phyloP scores from a whole-genome alignment of 2,113 vertebrate species.

The Tragelaphus imberbis region DNA sequence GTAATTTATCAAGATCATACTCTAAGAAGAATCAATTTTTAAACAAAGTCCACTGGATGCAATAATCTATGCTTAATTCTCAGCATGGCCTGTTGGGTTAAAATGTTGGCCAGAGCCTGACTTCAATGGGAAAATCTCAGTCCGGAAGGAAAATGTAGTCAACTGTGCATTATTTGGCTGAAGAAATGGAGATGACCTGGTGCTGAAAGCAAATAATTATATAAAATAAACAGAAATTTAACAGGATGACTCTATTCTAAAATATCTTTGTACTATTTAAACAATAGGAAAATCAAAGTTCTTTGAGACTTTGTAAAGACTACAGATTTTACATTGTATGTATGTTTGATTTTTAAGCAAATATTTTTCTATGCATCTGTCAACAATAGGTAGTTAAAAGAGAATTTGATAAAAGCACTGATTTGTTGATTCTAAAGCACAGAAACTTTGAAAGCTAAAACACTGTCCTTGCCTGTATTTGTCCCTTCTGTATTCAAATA shows the following conservation, averaged over 20 bases:
- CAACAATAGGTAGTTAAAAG: background rate
- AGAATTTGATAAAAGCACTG: background rate
- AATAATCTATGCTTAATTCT: background rate
- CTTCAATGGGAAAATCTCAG: background rate
- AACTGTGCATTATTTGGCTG: background rate
- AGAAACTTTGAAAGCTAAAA: background rate
- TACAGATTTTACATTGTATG: background rate
- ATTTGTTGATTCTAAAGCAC: background rate
- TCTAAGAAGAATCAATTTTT: background rate
- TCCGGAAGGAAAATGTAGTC: background rate
- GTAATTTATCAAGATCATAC: background rate
- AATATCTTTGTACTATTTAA: background rate
- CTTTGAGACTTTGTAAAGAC: background rate
- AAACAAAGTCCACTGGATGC: background rate
- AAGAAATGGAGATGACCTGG: background rate
- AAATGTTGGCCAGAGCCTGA: background rate
- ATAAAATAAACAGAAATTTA: background rate
- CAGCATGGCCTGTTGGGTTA: background rate
- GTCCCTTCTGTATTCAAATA: background rate
- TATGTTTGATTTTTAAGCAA: constrained; percentile 31
- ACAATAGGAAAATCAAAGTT: background rate
- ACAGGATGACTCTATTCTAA: background rate
- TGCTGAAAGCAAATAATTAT: background rate
- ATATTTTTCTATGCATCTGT: constrained; percentile 23
- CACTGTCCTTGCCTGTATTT: background rate